Evolutionary conservation across 1,140 invertebrate species (phyloP).

Genomic region (Kradibia gibbosae): DNA sequence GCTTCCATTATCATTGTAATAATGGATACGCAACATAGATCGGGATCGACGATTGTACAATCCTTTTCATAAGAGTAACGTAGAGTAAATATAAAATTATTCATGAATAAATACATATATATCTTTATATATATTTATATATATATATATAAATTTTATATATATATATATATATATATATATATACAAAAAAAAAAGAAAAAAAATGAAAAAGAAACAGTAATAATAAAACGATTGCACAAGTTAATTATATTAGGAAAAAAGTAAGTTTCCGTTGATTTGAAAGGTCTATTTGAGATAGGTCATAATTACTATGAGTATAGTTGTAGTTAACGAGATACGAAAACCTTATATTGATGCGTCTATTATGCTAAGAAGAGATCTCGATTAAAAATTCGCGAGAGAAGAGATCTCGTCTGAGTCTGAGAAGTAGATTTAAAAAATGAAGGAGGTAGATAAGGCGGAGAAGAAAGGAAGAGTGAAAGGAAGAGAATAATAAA

Average conservation of each 20-base stretch:
- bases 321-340: conserved; percentile 26
- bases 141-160: too few relatives aligned
- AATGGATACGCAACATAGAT: too few relatives aligned
- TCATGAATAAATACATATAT: too few relatives aligned
- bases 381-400: conserved; percentile 57
- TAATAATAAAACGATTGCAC: not conserved
- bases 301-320: conserved; percentile 48
- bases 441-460: conserved; percentile 18
- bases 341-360: conserved; percentile 52
- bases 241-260: not conserved
- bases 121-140: too few relatives aligned
- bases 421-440: conserved; percentile 7
- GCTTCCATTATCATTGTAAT: too few relatives aligned
- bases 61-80: too few relatives aligned
- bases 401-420: not conserved
- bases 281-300: not conserved
- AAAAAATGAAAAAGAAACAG: not conserved
- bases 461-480: not conserved
- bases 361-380: conserved; percentile 54
- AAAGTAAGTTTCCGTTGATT: not conserved
- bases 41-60: too few relatives aligned
- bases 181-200: too few relatives aligned
- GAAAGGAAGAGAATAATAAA: conserved; percentile 27
- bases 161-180: too few relatives aligned
- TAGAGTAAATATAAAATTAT: too few relatives aligned